Conservation (phyloP, 2,888 invertebrate genomes). For the Drosophila neonasuta region DNA sequence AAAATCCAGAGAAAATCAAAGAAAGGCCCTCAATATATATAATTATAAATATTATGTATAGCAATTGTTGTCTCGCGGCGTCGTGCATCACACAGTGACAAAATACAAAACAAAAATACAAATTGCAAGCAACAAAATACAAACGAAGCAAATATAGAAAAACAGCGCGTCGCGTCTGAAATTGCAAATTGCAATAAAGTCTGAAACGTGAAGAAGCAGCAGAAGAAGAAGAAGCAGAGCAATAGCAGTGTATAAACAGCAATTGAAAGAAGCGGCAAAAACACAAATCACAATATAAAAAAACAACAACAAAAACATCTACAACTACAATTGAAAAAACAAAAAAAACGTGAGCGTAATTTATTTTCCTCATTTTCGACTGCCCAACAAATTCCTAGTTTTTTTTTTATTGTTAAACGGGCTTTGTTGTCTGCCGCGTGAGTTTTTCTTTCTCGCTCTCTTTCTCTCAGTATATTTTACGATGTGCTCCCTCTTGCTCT, state of each 20-base stretch:
- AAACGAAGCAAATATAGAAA: constrained; percentile 23
- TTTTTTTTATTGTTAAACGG: constrained; percentile 34
- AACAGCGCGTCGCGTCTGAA: constrained; percentile 53
- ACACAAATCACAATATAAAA: constrained; percentile 48
- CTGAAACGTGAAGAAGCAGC: constrained; percentile 49
- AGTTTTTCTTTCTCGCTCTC: constrained; percentile 35
- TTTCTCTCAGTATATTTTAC: constrained; percentile 1
- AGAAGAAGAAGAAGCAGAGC: constrained; percentile 46
- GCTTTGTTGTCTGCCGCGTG: constrained; percentile 56
- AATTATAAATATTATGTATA: constrained; percentile 39
- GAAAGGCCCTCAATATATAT: constrained; percentile 41
- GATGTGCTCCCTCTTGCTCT: neutral
- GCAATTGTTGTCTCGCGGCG: constrained; percentile 45
- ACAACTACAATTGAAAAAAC: constrained; percentile 53
- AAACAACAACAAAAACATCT: constrained; percentile 33
- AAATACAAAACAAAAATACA: constrained; percentile 4
- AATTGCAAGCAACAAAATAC: constrained; percentile 20
- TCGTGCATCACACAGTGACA: constrained; percentile 50
- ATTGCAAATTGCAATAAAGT: constrained; percentile 60
- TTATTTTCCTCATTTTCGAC: constrained; percentile 44
- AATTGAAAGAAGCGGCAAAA: constrained; percentile 61
- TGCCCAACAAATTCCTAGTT: constrained; percentile 34
- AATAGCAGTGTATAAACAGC: constrained; percentile 58
- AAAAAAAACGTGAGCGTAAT: constrained; percentile 61
- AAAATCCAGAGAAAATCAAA: constrained; percentile 49